Base-by-base conservation (phyloP, 1,140 invertebrate species). In the Brachionus asplanchnoidis region DNA sequence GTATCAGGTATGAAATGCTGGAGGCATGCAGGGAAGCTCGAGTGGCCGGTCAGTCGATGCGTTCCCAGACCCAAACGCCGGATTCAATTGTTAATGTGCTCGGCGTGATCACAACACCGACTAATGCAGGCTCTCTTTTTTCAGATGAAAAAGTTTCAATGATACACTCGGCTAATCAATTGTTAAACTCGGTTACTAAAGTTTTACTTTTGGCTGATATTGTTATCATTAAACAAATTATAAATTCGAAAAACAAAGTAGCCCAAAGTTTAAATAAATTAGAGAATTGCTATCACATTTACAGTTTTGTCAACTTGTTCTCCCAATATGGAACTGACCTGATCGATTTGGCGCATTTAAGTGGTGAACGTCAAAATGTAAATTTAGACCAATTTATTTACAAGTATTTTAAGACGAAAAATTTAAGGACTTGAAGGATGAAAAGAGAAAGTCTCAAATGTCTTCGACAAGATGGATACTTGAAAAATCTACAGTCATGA, bases 201-300 rank as follows among this genome's bases (percentile, higher is more conserved):
- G 97, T 99, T 60, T 92, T 99, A n/a, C 92, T 99, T 20, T 91
- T 99, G 84, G 97, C 97, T n/a, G 97, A 99, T 90, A 95, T 96
- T 88, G 96, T 99, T 56, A 95, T 99, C 8, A 96, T 99, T 23
- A 98, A 98, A 88, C 96, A 99, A 90, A 92, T 99, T 56, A 91
- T 99, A 56, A 92, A 95, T 68, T 95, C 95, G 75, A 98, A 98
- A 91, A 96, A 98, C 89, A 98, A 97, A 92, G 96, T 96, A 89
- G 87, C 87, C 12, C 6, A 65, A n/a, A 68, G 26, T 11, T 6
- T 83, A 12, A 44, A n/a, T 50, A 46, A 44, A 28, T n/a, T 83
- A 4, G 80, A 83, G 46, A 44, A 36, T 46, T 40, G 32, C 5
- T 60, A 14, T 4, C 11, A 42, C 7, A 36, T 83, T 36, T 66